These are phyloP conservation scores for Tortricodes alternella DNA, from an alignment of 2,888 invertebrate genomes.

Conservation along the genomic window DNA sequence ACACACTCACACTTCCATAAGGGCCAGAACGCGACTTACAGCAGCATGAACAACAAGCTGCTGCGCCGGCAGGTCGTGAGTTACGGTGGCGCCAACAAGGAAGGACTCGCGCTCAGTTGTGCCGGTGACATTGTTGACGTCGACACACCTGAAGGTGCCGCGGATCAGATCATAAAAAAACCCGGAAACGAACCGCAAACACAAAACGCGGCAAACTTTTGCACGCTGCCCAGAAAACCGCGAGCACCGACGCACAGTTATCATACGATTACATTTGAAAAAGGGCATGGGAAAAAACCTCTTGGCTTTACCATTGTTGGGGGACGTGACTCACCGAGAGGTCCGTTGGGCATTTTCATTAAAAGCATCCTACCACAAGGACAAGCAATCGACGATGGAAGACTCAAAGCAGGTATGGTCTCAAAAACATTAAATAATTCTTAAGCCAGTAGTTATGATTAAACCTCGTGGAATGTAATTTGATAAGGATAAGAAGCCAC, in stretches of 20 bases:
- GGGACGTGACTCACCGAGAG: slow-evolving; percentile 92
- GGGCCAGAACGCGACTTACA: slow-evolving; percentile 82
- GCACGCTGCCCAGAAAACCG: slow-evolving; percentile 88
- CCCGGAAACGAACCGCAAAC: slow-evolving; percentile 66
- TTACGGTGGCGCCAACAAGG: slow-evolving; percentile 77
- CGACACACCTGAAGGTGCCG: slow-evolving; percentile 62
- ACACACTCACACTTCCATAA: slow-evolving; percentile 84
- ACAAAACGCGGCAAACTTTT: slow-evolving; percentile 84
- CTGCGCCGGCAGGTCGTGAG: slow-evolving; percentile 82
- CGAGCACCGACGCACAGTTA: slow-evolving; percentile 86
- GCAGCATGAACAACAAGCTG: slow-evolving; percentile 84
- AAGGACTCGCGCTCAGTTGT: slow-evolving; percentile 70
- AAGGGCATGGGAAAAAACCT: slow-evolving; percentile 91
- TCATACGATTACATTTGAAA: slow-evolving; percentile 89
- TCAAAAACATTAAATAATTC: slow-evolving; percentile 25
- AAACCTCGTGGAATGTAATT: slow-evolving; percentile 50
- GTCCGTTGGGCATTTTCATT: slow-evolving; percentile 92
- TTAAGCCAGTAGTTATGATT: slow-evolving; percentile 23
- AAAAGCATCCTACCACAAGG: slow-evolving; percentile 92
- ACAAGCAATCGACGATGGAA: slow-evolving; percentile 92
- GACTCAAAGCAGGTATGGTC: slow-evolving; percentile 88
- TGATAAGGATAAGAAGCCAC: slow-evolving; percentile 59
- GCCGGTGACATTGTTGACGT: slow-evolving; percentile 67
- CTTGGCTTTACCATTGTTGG: slow-evolving; percentile 96
- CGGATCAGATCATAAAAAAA: slow-evolving; percentile 59